Base-by-base conservation (phyloP, 1,140 invertebrate genomes). In the Heliconius hermathena region DNA sequence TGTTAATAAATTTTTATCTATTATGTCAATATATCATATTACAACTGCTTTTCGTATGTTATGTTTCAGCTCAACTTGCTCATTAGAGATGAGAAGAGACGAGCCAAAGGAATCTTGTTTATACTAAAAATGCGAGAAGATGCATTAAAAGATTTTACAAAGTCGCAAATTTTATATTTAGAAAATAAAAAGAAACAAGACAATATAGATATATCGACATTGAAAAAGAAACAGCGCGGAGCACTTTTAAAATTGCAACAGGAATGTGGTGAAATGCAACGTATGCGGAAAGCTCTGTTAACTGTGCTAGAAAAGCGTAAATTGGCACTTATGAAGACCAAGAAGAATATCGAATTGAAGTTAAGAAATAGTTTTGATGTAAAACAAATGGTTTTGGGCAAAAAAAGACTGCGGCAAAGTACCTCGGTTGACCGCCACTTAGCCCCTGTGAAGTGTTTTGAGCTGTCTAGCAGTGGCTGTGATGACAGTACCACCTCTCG, bases 231-330 rank as follows among this genome's bases (percentile, higher is more conserved):
- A 74, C 93, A 94, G 81, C 87, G 93, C 20, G 93, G 93, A n/a
- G 92, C 93, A 16, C 81, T 94, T 29, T 81, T 94, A 0, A 94
- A 94, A 81, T 79, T 94, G 49, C 92, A 94, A 74, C 92, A 94
- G 80, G 93, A 94, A 82, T 94, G 91, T 83, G 93, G 92, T 57
- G 93, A 94, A 84, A 94, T 94, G 93, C 91, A 94, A 79, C 88
- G 92, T 26, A 94, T 94, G 92, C 88, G 91, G 1, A 94, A 94
- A 85, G 90, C 93, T 8, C 77, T 94, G 11, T 75, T 94, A 9
- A 86, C 92, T 8, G 83, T 93, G 57, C 92, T 91, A 2, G 93
- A 94, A 73, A 93, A 92, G 71, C 87, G 93, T 0, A 94, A 94
- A 87, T 81, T 89, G 13, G 91, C 90, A 33, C 89, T 94, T 33